Percentiles rank a stretch among this genome's conserved stretches.
These are phyloP conservation scores for Panurus biarmicus DNA, from an alignment of 2,113 vertebrate species.

Conservation along the genomic window DNA sequence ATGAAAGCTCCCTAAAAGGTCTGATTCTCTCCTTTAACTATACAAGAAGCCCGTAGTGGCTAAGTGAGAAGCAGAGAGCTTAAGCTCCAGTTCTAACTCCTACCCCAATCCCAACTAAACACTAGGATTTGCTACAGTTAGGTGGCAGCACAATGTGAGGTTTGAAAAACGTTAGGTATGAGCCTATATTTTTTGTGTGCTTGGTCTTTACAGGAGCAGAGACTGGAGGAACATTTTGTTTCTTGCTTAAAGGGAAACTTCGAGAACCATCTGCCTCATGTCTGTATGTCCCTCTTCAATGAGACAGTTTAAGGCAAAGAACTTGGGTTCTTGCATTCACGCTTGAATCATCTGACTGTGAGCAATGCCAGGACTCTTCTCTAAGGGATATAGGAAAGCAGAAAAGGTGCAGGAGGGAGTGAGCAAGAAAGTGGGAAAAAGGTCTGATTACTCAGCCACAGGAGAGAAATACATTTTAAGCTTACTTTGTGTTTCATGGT, in stretches of 20 bases:
- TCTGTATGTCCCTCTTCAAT: background rate
- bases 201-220: background rate
- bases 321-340: background rate
- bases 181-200: background rate
- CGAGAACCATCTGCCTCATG: background rate
- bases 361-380: background rate
- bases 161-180: background rate
- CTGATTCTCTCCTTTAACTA: background rate
- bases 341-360: background rate
- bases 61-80: background rate
- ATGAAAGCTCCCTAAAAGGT: background rate
- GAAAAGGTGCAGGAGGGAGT: background rate
- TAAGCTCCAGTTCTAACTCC: background rate
- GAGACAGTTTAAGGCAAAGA: background rate
- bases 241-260: background rate
- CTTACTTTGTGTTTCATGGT: background rate
- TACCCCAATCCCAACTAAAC: accelerated
- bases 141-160: background rate
- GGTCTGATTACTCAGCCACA: background rate
- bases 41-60: background rate
- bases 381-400: background rate
- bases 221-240: background rate
- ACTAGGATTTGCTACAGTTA: background rate
- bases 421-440: background rate
- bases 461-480: background rate